Evolutionary conservation across 2,797 vertebrate species (phyloP).

Genomic region (Meda fulgida): DNA sequence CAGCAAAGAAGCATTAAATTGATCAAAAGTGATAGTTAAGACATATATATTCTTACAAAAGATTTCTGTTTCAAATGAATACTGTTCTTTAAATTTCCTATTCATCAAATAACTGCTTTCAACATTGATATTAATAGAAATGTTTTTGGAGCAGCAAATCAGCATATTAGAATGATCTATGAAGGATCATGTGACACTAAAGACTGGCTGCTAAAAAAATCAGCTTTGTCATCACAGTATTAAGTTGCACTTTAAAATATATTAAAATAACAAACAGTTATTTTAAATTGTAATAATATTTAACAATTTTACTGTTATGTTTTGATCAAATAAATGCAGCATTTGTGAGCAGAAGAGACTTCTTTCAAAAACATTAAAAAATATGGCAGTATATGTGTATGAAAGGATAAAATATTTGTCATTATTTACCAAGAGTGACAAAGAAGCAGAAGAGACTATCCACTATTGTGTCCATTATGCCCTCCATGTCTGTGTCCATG

Average conservation of each 20-base stretch:
- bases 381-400: neutral
- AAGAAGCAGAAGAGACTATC: constrained; percentile 99
- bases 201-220: neutral
- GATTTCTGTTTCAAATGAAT: neutral
- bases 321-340: neutral
- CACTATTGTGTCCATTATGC: constrained; percentile 97
- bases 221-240: neutral
- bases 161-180: neutral
- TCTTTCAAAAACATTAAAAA: neutral
- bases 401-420: neutral
- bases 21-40: neutral
- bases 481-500: constrained; percentile 96
- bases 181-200: neutral
- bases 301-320: neutral
- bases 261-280: no score
- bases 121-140: neutral
- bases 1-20: neutral
- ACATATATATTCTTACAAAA: neutral
- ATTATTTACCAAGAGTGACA: constrained; percentile 91
- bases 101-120: neutral
- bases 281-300: no score
- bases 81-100: neutral
- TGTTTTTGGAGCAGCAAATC: neutral
- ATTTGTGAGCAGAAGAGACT: neutral
- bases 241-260: no score